Evolutionary conservation across 2,113 vertebrate genomes (phyloP), one percentile per base, ranked within the genome.

Genomic region (Coracopsis vasa): DNA sequence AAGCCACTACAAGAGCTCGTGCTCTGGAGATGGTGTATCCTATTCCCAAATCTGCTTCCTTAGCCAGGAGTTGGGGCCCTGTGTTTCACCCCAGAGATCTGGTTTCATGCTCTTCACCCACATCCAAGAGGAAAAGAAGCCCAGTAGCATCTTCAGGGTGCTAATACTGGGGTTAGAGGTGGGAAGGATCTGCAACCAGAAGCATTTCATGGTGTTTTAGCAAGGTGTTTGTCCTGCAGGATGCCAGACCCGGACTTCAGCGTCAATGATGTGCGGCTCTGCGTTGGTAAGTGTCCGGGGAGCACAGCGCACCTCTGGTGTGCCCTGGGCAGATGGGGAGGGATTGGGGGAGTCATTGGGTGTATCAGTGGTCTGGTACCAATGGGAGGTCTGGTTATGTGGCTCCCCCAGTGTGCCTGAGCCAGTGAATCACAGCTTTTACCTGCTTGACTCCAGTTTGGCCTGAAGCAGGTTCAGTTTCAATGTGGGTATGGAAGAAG

Each of bases 241-340:
- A 99, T 99, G 99, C 99, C 99, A 10, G 99, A 99, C 93, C 96
- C 98, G 3, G 99, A 99, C 95, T 99, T 99, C 95, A 99, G 99
- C 45, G 99, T 99, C 97, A 99, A 99, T 44, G 99, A 99, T 72
- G 99, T 99, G 74, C 99, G 99, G 92, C 97, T 99, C 88, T 99
- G 99, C 95, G 99, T 99, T 15, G 99, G 99, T 99, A 98, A 99
- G 99, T 97, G 80, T 28, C 53, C 0, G 3, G 0, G 71, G 29
- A 77, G 25, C 62, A 3, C 33, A 0, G 13, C 1, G 4, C 3
- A 0, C 10, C 15, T 29, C 37, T 41, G 39, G 4, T 31, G 33
- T 1, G 3, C 20, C 47, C 48, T 51, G 48, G 37, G 48, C 50
- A 48, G 31, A 5, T 3, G 8, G 35, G 25, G 60, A 23, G 37